Evolutionary conservation across 2,888 invertebrate species (phyloP).

Genomic region (Acrocera orbiculus): DNA sequence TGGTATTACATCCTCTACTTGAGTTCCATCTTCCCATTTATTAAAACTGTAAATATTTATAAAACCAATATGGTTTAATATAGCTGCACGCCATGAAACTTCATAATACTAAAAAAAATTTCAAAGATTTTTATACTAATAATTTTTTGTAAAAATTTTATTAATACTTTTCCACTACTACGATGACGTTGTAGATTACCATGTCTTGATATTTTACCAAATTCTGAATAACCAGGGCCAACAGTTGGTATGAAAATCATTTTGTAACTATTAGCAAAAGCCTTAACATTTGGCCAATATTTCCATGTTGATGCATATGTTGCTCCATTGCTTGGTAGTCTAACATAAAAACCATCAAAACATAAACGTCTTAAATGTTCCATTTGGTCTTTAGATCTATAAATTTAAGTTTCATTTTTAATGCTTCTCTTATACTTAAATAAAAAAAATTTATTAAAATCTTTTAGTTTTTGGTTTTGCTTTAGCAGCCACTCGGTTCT

Average conservation of each 20-base stretch:
- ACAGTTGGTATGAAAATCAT: conserved; percentile 49
- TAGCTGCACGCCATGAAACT: conserved; percentile 41
- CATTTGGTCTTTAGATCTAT: conserved; percentile 31
- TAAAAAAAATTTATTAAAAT: no score
- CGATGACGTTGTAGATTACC: conserved; percentile 28
- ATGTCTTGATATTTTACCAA: conserved; percentile 33
- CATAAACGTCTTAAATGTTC: conserved; percentile 35
- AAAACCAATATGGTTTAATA: conserved; percentile 36
- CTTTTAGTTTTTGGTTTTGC: no score
- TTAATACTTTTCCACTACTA: conserved; percentile 20
- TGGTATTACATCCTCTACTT: conserved; percentile 44
- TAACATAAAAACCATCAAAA: conserved; percentile 46
- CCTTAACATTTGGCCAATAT: conserved; percentile 37
- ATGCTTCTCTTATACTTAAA: no score
- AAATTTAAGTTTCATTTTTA: no score
- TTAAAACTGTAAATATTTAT: conserved; percentile 54
- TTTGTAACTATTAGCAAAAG: conserved; percentile 38
- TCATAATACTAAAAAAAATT: conserved; percentile 36
- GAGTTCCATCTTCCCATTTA: conserved; percentile 59
- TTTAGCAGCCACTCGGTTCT: no score
- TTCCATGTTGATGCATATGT: conserved; percentile 46
- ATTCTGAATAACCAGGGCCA: conserved; percentile 52
- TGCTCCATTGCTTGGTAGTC: conserved; percentile 45
- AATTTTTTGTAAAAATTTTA: neutral
- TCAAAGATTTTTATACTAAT: neutral